Evolutionary conservation across 2,888 invertebrate genomes (phyloP).

Genomic region (Synanthedon tipuliformis): DNA sequence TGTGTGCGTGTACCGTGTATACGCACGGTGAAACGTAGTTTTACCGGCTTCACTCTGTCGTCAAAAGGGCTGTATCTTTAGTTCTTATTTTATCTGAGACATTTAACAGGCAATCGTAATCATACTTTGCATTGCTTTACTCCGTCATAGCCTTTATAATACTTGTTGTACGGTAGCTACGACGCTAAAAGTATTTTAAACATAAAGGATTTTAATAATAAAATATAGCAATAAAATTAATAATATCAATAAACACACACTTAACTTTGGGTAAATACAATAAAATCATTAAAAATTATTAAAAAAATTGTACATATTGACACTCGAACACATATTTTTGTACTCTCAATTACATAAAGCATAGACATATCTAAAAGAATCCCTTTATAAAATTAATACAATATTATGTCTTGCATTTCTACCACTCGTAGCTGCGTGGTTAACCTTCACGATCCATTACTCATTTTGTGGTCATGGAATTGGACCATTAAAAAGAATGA

Average conservation of each 20-base stretch:
- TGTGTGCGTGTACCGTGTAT: too few species aligned
- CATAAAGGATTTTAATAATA: conserved; percentile 21
- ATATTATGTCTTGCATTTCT: too few species aligned
- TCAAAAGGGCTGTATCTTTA: too few species aligned
- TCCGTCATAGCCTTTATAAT: conserved; percentile 39
- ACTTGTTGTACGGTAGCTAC: conserved; percentile 16
- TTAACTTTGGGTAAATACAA: conserved; percentile 64
- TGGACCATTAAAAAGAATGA: too few species aligned
- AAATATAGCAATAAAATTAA: conserved; percentile 62
- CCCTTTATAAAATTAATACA: too few species aligned
- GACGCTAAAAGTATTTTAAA: not conserved
- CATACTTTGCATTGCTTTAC: not conserved
- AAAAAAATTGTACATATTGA: conserved; percentile 34
- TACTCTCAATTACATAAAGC: conserved; percentile 44
- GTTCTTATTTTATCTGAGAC: too few species aligned
- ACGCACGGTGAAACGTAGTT: too few species aligned
- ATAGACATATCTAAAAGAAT: too few species aligned
- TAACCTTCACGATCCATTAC: too few species aligned
- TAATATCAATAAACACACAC: conserved; percentile 60
- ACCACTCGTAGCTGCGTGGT: too few species aligned
- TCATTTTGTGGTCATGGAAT: too few species aligned
- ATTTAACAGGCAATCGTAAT: not conserved
- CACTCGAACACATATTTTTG: conserved; percentile 68
- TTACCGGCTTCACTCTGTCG: too few species aligned
- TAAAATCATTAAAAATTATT: conserved; percentile 27